These are phyloP conservation scores for Chalcis sispes DNA, from an alignment of 2,888 invertebrate genomes.

Conservation along the genomic window DNA sequence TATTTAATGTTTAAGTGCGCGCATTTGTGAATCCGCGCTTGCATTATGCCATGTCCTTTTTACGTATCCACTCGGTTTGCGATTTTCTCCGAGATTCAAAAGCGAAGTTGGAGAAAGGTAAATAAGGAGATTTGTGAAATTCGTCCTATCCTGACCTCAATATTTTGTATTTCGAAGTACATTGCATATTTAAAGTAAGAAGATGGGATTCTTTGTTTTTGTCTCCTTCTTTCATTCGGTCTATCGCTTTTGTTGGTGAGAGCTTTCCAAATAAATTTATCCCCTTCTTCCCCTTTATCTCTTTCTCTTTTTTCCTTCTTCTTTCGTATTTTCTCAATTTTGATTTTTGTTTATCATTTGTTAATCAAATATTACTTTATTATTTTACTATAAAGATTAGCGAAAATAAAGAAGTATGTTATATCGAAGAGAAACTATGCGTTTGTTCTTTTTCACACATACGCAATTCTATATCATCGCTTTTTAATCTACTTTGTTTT, in stretches of 20 bases:
- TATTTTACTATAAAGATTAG: too few relatives aligned
- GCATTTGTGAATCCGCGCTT: not conserved
- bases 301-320: not conserved
- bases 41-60: constrained; percentile 10
- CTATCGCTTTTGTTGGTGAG: not conserved
- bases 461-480: too few relatives aligned
- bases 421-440: too few relatives aligned
- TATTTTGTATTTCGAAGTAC: constrained; percentile 28
- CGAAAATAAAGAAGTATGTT: too few relatives aligned
- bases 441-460: too few relatives aligned
- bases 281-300: not conserved
- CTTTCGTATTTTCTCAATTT: not conserved
- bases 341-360: too few relatives aligned
- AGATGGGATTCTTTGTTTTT: not conserved
- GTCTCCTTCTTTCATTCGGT: not conserved
- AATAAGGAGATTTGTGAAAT: constrained; percentile 10
- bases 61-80: not conserved
- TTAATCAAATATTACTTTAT: too few relatives aligned
- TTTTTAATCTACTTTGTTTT: too few relatives aligned
- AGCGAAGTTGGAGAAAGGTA: not conserved
- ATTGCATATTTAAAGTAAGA: constrained; percentile 33
- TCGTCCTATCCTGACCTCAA: constrained; percentile 30
- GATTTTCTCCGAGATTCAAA: constrained; percentile 5
- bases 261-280: constrained; percentile 1
- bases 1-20: not conserved